phyloP scores from a whole-genome alignment of 2,888 invertebrate species.

The Marronus borbonicus region DNA sequence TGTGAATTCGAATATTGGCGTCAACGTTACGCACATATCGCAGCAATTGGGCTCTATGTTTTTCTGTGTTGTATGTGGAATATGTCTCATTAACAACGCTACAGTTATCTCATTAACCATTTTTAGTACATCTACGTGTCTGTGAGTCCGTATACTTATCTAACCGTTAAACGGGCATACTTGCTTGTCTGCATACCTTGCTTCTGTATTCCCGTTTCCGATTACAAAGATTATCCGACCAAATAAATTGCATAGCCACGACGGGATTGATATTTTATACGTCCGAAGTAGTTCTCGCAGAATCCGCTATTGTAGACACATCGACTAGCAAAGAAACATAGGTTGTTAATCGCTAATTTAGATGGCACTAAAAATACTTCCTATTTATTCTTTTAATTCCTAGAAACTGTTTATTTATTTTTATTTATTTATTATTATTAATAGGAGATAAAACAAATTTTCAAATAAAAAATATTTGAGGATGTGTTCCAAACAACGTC shows the following conservation, averaged over 20 bases:
- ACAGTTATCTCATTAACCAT: conserved; percentile 32
- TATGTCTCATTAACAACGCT: conserved; percentile 11
- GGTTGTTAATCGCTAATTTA: too few species aligned
- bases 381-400: too few species aligned
- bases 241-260: not conserved
- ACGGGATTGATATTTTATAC: not conserved
- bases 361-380: too few species aligned
- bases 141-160: conserved; percentile 2
- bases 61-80: not conserved
- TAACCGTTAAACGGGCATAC: conserved; percentile 2
- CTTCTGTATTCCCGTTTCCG: conserved; percentile 15
- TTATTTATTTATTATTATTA: too few species aligned
- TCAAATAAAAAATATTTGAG: too few species aligned
- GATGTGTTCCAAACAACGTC: too few species aligned
- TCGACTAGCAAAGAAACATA: too few species aligned
- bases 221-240: conserved; percentile 10
- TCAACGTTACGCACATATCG: conserved; percentile 1
- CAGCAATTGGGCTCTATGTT: not conserved
- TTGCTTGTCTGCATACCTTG: not conserved
- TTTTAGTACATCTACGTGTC: not conserved
- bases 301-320: not conserved
- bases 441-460: too few species aligned
- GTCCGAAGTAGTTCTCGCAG: not conserved
- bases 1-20: conserved; percentile 11
- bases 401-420: too few species aligned